phyloP scores from a whole-genome alignment of 2,797 vertebrate genomes.

The Poecile montanus region DNA sequence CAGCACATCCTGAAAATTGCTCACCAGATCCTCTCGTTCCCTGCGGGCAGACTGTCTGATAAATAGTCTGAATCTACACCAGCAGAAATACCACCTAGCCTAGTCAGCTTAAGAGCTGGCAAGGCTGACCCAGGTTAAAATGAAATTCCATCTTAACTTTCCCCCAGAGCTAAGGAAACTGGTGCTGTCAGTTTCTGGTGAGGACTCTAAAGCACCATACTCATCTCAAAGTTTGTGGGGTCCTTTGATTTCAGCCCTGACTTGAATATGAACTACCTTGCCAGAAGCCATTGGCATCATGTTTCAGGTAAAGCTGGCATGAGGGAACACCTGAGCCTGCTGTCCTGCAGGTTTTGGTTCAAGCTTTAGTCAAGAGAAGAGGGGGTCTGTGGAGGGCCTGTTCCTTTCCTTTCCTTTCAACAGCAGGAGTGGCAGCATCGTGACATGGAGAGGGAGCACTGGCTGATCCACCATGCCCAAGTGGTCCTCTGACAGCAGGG shows the following conservation, averaged over 20 bases:
- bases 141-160: background rate
- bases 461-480: fast-evolving
- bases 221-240: background rate
- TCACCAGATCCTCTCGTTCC: background rate
- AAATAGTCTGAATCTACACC: background rate
- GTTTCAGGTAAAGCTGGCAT: background rate
- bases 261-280: background rate
- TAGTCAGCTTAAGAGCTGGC: background rate
- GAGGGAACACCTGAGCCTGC: background rate
- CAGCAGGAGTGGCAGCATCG: fast-evolving
- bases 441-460: fast-evolving
- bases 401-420: background rate
- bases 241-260: background rate
- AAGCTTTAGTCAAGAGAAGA: background rate
- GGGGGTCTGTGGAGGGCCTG: background rate
- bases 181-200: background rate
- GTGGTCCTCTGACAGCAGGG: background rate
- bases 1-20: background rate
- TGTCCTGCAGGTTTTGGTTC: background rate
- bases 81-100: background rate
- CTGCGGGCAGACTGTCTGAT: background rate
- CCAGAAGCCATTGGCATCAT: background rate
- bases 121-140: background rate
- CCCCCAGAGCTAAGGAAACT: background rate
- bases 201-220: background rate